A percentile compares a stretch with the other conserved stretches of the same genome.
Evolutionary conservation across 2,797 vertebrate genomes (phyloP).

Genomic region (Mionectes olivaceus): DNA sequence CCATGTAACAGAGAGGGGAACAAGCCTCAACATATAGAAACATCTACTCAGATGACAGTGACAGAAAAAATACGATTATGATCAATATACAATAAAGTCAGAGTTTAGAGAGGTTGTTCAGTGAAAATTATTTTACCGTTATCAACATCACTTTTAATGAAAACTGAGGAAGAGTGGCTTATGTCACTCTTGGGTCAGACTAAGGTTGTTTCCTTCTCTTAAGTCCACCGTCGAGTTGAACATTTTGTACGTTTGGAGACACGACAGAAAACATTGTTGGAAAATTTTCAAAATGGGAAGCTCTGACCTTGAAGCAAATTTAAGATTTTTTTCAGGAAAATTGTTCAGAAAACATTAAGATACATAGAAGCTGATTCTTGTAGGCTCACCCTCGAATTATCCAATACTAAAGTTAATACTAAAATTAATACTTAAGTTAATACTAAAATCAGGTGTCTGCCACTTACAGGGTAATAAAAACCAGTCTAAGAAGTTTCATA

Average conservation of each 20-base stretch:
- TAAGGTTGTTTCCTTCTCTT: neutral
- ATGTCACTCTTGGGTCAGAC: neutral
- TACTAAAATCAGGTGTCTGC: neutral
- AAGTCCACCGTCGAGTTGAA: rapidly evolving
- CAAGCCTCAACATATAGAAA: neutral
- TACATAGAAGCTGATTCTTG: neutral
- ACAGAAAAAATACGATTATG: rapidly evolving
- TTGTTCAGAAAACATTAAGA: neutral
- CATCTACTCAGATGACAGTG: neutral
- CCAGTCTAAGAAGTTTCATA: neutral
- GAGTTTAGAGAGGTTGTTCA: neutral
- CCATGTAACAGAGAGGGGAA: neutral
- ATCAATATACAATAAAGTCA: neutral
- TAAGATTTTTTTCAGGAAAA: neutral
- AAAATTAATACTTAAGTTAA: neutral
- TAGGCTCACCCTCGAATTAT: neutral
- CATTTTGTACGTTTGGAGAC: neutral
- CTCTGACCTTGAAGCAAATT: neutral
- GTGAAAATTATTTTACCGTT: neutral
- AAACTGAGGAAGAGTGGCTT: neutral
- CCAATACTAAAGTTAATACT: neutral
- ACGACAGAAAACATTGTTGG: neutral
- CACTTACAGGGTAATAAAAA: neutral
- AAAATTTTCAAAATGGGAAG: neutral
- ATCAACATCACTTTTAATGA: neutral